Percentiles rank a stretch among this genome's conserved stretches.
Conservation (phyloP, 2,888 invertebrate genomes). For the Epicampocera succincta region DNA sequence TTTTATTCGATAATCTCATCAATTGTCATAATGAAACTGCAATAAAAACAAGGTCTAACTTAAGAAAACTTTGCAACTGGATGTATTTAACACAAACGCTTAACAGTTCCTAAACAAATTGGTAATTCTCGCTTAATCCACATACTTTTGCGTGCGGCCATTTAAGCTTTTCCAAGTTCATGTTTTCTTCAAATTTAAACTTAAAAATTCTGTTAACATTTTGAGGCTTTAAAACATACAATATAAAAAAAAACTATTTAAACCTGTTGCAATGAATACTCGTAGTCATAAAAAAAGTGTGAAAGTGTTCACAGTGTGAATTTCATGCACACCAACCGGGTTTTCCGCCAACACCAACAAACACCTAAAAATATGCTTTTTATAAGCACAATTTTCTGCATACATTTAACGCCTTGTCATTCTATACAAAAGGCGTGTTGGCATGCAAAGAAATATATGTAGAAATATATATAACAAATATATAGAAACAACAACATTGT, state of each 20-base stretch:
- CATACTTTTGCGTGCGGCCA: too few relatives aligned
- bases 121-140: too few relatives aligned
- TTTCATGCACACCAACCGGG: background rate
- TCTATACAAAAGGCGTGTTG: constrained; percentile 60
- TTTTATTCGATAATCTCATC: too few relatives aligned
- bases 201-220: too few relatives aligned
- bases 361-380: constrained; percentile 54
- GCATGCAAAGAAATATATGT: constrained; percentile 29
- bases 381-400: constrained; percentile 13
- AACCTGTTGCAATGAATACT: constrained; percentile 43
- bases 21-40: too few relatives aligned
- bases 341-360: constrained; percentile 6
- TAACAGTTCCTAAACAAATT: too few relatives aligned
- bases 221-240: too few relatives aligned
- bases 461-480: background rate
- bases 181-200: too few relatives aligned
- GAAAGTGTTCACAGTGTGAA: background rate
- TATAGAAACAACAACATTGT: constrained; percentile 20
- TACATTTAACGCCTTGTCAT: constrained; percentile 58
- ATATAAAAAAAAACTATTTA: background rate
- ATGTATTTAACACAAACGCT: too few relatives aligned
- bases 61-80: too few relatives aligned
- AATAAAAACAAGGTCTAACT: too few relatives aligned
- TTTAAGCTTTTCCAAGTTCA: too few relatives aligned
- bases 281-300: background rate